phyloP scores from a whole-genome alignment of 2,888 invertebrate species.

The Charanyca ferruginea region DNA sequence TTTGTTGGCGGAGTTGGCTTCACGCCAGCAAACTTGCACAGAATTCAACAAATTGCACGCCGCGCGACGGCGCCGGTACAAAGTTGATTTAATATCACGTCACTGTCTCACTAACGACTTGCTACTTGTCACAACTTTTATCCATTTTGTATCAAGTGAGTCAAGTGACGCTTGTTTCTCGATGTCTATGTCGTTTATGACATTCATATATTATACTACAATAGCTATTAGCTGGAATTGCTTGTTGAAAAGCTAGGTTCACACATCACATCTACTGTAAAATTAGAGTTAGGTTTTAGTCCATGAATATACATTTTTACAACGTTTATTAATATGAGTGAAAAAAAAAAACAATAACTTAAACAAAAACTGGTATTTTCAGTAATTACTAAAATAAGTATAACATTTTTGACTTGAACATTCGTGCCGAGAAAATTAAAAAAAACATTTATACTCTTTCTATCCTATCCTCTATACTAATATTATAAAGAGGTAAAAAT shows the following conservation, averaged over 20 bases:
- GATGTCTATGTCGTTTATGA: background rate
- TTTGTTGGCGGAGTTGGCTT: conserved; percentile 37
- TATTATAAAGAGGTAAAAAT: too few species aligned
- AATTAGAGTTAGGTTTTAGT: too few species aligned
- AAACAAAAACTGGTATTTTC: too few species aligned
- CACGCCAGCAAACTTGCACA: conserved; percentile 34
- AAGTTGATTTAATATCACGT: conserved; percentile 61
- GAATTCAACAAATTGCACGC: conserved; percentile 33
- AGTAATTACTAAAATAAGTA: background rate
- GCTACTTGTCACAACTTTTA: conserved; percentile 38
- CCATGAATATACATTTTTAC: background rate
- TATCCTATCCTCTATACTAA: too few species aligned
- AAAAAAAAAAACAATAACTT: too few species aligned
- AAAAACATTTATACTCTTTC: too few species aligned
- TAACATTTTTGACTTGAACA: conserved; percentile 2
- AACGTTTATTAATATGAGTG: too few species aligned
- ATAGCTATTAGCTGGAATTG: conserved; percentile 6
- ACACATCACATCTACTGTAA: too few species aligned
- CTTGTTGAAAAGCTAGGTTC: background rate
- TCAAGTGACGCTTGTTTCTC: conserved; percentile 7
- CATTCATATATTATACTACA: background rate
- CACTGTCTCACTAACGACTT: conserved; percentile 48
- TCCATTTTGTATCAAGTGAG: conserved; percentile 27
- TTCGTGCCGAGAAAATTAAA: background rate
- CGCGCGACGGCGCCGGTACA: conserved; percentile 23